Evolutionary conservation across 2,888 invertebrate species (phyloP).

Genomic region (Tortricodes alternella): DNA sequence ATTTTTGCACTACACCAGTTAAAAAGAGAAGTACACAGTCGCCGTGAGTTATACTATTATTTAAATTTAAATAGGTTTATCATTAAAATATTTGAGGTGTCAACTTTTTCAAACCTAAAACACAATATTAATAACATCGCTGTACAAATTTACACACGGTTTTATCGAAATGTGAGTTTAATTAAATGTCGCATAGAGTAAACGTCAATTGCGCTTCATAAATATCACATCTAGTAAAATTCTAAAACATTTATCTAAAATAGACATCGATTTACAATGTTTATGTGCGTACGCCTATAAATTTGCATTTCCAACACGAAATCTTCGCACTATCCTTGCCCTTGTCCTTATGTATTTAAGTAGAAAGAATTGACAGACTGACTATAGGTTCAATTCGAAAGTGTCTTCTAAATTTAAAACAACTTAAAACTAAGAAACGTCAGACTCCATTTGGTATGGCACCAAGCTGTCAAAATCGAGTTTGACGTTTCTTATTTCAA

Average conservation of each 20-base stretch:
- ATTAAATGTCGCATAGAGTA: background rate
- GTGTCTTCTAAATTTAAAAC: background rate
- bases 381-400: background rate
- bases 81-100: too few relatives aligned
- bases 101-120: too few relatives aligned
- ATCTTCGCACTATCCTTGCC: too few relatives aligned
- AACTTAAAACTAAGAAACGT: background rate
- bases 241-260: constrained; percentile 57
- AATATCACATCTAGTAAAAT: constrained; percentile 29
- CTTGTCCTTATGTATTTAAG: background rate
- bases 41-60: too few relatives aligned
- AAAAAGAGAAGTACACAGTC: too few relatives aligned
- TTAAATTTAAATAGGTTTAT: too few relatives aligned
- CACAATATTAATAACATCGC: too few relatives aligned
- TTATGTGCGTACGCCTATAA: background rate
- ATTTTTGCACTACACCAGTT: too few relatives aligned
- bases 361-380: background rate
- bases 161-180: background rate
- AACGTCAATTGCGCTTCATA: constrained; percentile 34
- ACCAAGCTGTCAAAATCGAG: background rate
- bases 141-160: background rate
- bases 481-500: too few relatives aligned
- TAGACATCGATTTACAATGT: constrained; percentile 42
- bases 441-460: background rate
- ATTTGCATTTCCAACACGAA: too few relatives aligned